Evolutionary conservation across 1,140 invertebrate genomes (phyloP), one percentile per base, ranked within the genome.

Genomic region (Aplysia californica): DNA sequence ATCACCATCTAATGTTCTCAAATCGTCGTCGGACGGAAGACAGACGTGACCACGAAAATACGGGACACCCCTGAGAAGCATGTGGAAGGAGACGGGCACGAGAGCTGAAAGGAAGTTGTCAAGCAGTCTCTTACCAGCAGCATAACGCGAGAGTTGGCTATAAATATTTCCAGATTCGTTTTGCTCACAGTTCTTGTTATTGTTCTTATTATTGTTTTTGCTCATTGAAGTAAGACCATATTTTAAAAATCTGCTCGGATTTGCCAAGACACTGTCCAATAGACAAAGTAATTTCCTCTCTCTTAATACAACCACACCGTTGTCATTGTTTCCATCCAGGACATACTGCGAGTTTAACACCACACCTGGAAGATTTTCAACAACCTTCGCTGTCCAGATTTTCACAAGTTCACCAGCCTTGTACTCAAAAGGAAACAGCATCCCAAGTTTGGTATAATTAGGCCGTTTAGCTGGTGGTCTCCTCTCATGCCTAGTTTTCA

Each of bases 381-480:
- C 88, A 39, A 35, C 81, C 80, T 50, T 58, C 65, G 31, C 92
- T 87, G 44, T 33, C 82, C 80, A 84, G 21, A 77, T 76, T 31
- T 71, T 41, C 1, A 84, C 76, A 20, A 87, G 76, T 31, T 71
- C 50, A 20, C 66, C 10, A 79, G 81, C 97, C 41, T 94, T 93
- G 79, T 92, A 94, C 55, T 86, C 86, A 85, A 97, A 97, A 15
- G 96, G 96, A 85, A 93, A 93, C 15, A 90, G 88, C 41, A 96
- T 92, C 15, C 93, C 93, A 50, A 96, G 89, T 88, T 95, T 97
- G 0, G 91, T 90, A 86, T 93, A 97, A 88, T 97, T 97, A 0
- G 93, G 92, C 78, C 96, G 90, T 90, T 95, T 96, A 79, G 95
- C 94, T 18, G 96, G 95, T 55, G 96, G 96, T 80, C 92, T 88